Percentiles rank a stretch among this genome's conserved stretches.
phyloP scores from a whole-genome alignment of 2,888 invertebrate species.

The Amiota minor region DNA sequence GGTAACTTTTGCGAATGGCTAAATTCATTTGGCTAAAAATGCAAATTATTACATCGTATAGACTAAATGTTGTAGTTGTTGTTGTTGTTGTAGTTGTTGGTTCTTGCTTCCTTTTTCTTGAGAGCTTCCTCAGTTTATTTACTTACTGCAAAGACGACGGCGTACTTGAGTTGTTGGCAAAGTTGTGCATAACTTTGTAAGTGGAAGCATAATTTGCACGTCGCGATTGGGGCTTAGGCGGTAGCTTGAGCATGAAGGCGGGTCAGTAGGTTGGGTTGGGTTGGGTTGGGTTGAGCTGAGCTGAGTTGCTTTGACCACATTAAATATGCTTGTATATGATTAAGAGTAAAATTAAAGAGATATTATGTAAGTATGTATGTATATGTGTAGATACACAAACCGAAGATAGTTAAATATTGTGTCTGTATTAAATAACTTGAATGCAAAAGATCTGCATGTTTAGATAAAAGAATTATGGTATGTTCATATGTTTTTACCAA shows the following conservation, averaged over 20 bases:
- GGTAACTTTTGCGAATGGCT: slow-evolving; percentile 52
- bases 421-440: no score
- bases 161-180: slow-evolving; percentile 38
- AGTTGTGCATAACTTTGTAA: slow-evolving; percentile 52
- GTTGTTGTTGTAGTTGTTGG: slow-evolving; percentile 51
- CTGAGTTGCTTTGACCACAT: no score
- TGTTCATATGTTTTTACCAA: no score
- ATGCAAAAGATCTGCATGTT: no score
- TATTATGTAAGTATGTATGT: no score
- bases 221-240: slow-evolving; percentile 18
- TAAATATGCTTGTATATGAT: no score
- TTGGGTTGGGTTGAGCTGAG: no score
- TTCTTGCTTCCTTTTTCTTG: slow-evolving; percentile 18
- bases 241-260: background rate
- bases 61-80: slow-evolving; percentile 43
- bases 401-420: no score
- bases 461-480: no score
- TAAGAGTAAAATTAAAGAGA: no score
- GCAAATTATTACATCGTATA: slow-evolving; percentile 63
- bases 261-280: no score
- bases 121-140: slow-evolving; percentile 34
- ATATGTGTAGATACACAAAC: no score
- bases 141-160: slow-evolving; percentile 4
- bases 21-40: slow-evolving; percentile 66
- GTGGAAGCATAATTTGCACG: slow-evolving; percentile 48